Conservation (phyloP, 1,140 invertebrate species). For the Parasteatoda tepidariorum region DNA sequence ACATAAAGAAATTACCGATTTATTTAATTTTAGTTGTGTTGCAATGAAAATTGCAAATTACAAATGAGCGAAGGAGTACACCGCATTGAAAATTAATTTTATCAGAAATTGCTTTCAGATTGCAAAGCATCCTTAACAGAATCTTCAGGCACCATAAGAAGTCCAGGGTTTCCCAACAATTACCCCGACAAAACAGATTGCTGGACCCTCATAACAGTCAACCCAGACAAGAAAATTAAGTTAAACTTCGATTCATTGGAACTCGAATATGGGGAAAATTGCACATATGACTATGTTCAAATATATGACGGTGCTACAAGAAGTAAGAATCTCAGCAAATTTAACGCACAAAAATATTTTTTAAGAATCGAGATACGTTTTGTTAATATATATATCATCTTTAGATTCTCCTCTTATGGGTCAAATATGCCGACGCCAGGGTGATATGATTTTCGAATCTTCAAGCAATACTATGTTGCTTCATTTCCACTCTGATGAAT, state of each 20-base stretch:
- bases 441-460: slow-evolving; percentile 29
- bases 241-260: slow-evolving; percentile 78
- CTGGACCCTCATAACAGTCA: slow-evolving; percentile 73
- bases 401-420: slow-evolving; percentile 38
- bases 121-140: slow-evolving; percentile 35
- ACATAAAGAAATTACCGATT: too few species aligned
- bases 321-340: slow-evolving; percentile 1
- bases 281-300: slow-evolving; percentile 62
- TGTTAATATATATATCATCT: neutral
- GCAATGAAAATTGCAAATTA: neutral
- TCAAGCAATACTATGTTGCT: slow-evolving; percentile 46
- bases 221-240: slow-evolving; percentile 73
- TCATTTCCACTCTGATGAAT: slow-evolving; percentile 63
- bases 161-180: slow-evolving; percentile 77
- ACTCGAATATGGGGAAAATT: slow-evolving; percentile 70
- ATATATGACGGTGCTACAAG: slow-evolving; percentile 57
- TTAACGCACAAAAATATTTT: neutral
- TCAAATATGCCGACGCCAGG: neutral
- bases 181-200: slow-evolving; percentile 80
- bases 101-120: slow-evolving; percentile 43
- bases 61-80: too few species aligned
- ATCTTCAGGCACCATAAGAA: slow-evolving; percentile 70
- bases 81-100: too few species aligned
- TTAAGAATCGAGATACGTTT: neutral
- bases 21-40: neutral